These are phyloP conservation scores for Erynnis tages DNA, from an alignment of 2,888 invertebrate genomes.

Conservation along the genomic window DNA sequence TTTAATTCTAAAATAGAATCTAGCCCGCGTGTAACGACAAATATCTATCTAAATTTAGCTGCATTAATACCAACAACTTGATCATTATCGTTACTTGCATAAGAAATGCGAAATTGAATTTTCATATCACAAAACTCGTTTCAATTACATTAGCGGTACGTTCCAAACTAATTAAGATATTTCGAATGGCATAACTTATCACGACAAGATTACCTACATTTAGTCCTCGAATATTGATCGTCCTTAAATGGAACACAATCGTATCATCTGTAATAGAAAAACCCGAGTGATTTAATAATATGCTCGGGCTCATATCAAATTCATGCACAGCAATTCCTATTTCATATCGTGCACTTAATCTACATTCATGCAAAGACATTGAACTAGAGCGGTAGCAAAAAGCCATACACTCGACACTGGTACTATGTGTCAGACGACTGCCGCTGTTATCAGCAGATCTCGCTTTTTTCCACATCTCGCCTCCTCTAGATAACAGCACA, in stretches of 20 bases:
- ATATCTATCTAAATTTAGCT: too few relatives aligned
- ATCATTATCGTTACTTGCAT: too few relatives aligned
- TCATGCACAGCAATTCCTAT: conserved; percentile 1
- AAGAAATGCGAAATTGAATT: too few relatives aligned
- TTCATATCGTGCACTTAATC: conserved; percentile 20
- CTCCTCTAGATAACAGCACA: conserved; percentile 15
- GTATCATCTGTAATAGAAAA: neutral
- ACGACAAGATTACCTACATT: too few relatives aligned
- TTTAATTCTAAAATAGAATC: conserved; percentile 11
- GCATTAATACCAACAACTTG: too few relatives aligned
- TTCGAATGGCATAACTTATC: too few relatives aligned
- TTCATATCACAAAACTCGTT: too few relatives aligned
- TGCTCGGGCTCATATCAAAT: conserved; percentile 1
- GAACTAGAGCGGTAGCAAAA: conserved; percentile 21
- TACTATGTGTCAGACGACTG: conserved; percentile 12
- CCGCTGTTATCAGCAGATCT: conserved; percentile 16
- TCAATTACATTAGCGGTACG: too few relatives aligned
- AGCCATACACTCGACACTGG: conserved; percentile 11
- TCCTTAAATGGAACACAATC: neutral
- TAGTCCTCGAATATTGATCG: too few relatives aligned
- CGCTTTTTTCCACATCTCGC: conserved; percentile 11
- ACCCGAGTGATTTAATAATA: neutral
- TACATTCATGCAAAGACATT: conserved; percentile 22
- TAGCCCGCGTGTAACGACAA: too few relatives aligned
- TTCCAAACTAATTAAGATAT: too few relatives aligned